Conservation (phyloP, 23 tunicate genomes). For the Diplosoma virens region DNA sequence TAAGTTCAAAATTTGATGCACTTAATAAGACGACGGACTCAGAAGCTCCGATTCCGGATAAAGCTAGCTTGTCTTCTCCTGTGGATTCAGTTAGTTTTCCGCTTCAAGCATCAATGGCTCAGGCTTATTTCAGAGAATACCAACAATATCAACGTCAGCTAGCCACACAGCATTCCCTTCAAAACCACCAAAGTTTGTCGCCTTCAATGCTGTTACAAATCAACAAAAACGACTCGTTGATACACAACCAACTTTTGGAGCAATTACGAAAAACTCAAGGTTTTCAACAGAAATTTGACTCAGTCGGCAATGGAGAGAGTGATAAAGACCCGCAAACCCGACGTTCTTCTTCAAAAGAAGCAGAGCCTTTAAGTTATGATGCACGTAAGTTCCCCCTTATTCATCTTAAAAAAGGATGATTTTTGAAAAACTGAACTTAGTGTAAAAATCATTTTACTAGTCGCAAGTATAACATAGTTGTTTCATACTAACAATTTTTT, state of each 20-base stretch:
- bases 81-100: not conserved
- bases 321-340: no score
- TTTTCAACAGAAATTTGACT: no score
- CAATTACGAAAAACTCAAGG: not conserved
- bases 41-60: not conserved
- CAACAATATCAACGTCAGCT: conserved; percentile 15
- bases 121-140: conserved; percentile 4
- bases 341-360: not conserved
- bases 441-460: no score
- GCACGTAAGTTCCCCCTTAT: conserved; percentile 32
- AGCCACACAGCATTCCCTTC: not conserved
- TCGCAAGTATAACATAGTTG: no score
- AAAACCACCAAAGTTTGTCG: not conserved
- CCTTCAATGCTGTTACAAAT: not conserved
- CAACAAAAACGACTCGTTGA: not conserved
- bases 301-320: no score
- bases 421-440: no score
- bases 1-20: not conserved
- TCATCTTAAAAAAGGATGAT: no score
- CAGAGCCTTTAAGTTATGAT: not conserved
- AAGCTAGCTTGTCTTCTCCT: not conserved
- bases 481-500: no score
- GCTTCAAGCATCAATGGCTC: no score
- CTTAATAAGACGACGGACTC: not conserved
- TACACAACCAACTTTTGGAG: not conserved